Percentiles rank a stretch among this genome's conserved stretches.
Evolutionary conservation across 2,888 invertebrate species (phyloP).

Genomic region (Andrena flavipes): DNA sequence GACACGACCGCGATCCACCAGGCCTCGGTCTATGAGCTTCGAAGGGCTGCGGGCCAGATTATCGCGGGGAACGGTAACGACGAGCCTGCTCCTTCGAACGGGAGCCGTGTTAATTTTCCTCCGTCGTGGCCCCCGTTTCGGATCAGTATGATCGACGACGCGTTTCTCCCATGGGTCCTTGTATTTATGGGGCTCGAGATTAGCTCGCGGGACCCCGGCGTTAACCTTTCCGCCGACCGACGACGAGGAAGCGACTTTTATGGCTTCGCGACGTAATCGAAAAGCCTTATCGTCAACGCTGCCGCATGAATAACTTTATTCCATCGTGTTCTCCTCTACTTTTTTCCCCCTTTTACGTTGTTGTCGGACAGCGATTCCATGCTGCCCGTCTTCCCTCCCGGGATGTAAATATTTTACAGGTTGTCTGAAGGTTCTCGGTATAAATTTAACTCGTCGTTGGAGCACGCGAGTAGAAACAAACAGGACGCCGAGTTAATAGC

Average conservation of each 20-base stretch:
- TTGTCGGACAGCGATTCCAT: neutral
- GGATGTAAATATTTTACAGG: conserved; percentile 18
- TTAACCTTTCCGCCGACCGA: conserved; percentile 49
- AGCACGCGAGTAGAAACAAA: conserved; percentile 18
- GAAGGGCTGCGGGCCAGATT: conserved; percentile 37
- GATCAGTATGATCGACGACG: conserved; percentile 63
- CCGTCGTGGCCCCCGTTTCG: conserved; percentile 28
- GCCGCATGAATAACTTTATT: conserved; percentile 59
- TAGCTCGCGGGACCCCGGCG: conserved; percentile 46
- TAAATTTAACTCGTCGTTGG: conserved; percentile 22
- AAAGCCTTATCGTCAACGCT: conserved; percentile 55
- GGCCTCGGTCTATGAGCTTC: conserved; percentile 19
- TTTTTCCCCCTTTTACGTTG: neutral
- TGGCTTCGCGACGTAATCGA: conserved; percentile 56
- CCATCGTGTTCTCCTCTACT: conserved; percentile 3
- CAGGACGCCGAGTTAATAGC: neutral
- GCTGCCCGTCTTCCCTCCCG: neutral
- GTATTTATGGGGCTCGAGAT: conserved; percentile 65
- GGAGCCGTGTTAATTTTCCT: conserved; percentile 59
- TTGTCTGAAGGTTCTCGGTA: conserved; percentile 6
- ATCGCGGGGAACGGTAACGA: conserved; percentile 35
- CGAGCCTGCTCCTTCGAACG: conserved; percentile 37
- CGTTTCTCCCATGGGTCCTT: conserved; percentile 55
- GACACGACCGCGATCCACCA: neutral
- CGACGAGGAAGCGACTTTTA: conserved; percentile 57